Conservation (phyloP, 2,888 invertebrate species). For the Athetis lepigone region DNA sequence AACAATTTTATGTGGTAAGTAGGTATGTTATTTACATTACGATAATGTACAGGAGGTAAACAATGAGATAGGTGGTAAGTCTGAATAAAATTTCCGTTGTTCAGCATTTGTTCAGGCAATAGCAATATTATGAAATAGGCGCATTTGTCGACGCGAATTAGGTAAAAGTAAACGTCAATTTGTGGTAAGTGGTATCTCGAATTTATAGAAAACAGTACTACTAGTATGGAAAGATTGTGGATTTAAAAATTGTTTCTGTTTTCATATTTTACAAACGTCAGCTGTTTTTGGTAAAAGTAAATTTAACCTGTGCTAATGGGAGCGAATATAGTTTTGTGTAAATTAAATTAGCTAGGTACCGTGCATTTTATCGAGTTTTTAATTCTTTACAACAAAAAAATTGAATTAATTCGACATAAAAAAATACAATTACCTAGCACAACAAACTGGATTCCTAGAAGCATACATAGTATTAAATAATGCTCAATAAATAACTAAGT, state of each 20-base stretch:
- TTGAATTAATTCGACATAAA: too few relatives aligned
- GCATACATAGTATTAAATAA: not conserved
- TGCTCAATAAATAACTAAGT: not conserved
- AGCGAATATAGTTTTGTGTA: not conserved
- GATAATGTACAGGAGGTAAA: slow-evolving; percentile 7
- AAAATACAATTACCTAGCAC: too few relatives aligned
- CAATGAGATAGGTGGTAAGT: too few relatives aligned
- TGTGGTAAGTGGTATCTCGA: slow-evolving; percentile 1
- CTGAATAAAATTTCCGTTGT: too few relatives aligned
- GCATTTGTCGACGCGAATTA: too few relatives aligned
- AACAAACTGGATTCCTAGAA: slow-evolving; percentile 13
- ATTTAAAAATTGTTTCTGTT: not conserved
- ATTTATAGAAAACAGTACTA: slow-evolving; percentile 16
- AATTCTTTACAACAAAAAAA: too few relatives aligned
- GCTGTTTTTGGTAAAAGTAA: not conserved
- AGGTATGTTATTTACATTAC: not conserved
- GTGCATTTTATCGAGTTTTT: not conserved
- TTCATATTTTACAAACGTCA: not conserved
- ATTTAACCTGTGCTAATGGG: not conserved
- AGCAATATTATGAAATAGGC: too few relatives aligned
- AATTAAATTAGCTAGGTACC: not conserved
- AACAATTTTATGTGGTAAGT: too few relatives aligned
- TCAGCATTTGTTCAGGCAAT: too few relatives aligned
- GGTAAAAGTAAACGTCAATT: too few relatives aligned
- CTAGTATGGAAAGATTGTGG: slow-evolving; percentile 7